Base-by-base conservation (phyloP, 2,888 invertebrate genomes). In the Parnassius orleans region DNA sequence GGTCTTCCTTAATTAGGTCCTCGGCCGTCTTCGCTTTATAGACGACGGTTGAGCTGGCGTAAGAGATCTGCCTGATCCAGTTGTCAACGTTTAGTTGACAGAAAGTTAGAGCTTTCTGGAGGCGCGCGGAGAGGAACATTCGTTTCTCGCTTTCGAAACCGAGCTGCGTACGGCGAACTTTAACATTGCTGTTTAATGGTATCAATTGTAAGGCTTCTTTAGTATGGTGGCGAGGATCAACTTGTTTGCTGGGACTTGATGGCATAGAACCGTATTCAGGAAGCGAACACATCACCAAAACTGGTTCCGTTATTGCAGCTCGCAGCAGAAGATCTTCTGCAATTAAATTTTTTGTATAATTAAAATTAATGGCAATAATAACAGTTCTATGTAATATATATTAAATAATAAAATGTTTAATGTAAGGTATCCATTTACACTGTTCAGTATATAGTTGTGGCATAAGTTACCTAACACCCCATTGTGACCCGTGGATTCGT, bases 271-370 rank as follows among this genome's bases (percentile, higher is more conserved):
- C 85, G 75, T 92, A 85, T 61, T 93, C 92, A 1, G 93, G 93
- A 53, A 94, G 87, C 9, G 94, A 93, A 79, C 94, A 94, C 77
- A 94, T 94, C 71, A 95, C 93, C 71, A 95, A 86, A 43, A 95
- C 93, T 15, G 94, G 93, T 78, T 94, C 94, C 63, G 93, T 93
- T 68, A 93, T 92, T 66, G 93, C 93, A 71, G 92, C 92, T 73
- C 94, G 93, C 72, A 95, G 85, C 64, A 94, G 86, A 69, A 94
- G 93, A 66, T 91, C 91, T 61, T 91, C 91, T 91, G 86, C 12
- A 63, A 63, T 14, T 1, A 48, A 9, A 56, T 1, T 12, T n/a
- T 7, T 48, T 48, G 3, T 48, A 14, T 12, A 7, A 48, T 48
- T 48, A 48, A 14, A 14, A 9, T 48, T 15, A 11, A 24, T 33